A percentile compares a stretch with the other conserved stretches of the same genome.
Conservation (phyloP, 2,888 invertebrate species). For the Ichneumoninae sp. region DNA sequence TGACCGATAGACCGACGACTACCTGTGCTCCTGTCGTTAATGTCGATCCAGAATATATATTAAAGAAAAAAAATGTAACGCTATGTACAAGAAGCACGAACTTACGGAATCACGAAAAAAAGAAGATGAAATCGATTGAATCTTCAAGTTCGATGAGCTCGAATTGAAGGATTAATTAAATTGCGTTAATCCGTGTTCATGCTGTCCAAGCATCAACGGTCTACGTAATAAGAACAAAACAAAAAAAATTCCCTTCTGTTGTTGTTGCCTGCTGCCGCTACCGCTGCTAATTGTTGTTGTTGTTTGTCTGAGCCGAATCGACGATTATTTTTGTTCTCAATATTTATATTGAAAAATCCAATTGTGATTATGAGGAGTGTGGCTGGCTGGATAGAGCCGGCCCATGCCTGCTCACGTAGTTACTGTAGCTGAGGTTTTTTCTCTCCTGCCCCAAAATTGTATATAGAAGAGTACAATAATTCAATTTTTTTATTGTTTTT, state of each 20-base stretch:
- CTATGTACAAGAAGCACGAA: constrained; percentile 56
- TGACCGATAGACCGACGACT: constrained; percentile 6
- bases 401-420: constrained; percentile 37
- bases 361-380: constrained; percentile 64
- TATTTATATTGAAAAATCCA: constrained; percentile 61
- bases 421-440: constrained; percentile 31
- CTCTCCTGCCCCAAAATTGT: constrained; percentile 36
- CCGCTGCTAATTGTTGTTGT: constrained; percentile 67
- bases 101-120: constrained; percentile 28
- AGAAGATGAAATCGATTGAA: constrained; percentile 9
- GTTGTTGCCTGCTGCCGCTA: constrained; percentile 61
- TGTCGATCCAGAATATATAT: constrained; percentile 26
- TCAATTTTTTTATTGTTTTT: not conserved
- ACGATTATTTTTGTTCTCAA: constrained; percentile 62
- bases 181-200: constrained; percentile 34
- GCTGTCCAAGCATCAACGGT: constrained; percentile 48
- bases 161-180: constrained; percentile 45
- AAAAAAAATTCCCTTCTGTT: constrained; percentile 55
- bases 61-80: constrained; percentile 35
- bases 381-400: constrained; percentile 33
- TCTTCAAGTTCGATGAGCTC: constrained; percentile 31
- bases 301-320: constrained; percentile 67
- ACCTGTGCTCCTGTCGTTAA: constrained; percentile 30
- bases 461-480: constrained; percentile 46
- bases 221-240: constrained; percentile 31